Conservation (phyloP, 2,888 invertebrate species). For the Nephrocerus scutellatus region DNA sequence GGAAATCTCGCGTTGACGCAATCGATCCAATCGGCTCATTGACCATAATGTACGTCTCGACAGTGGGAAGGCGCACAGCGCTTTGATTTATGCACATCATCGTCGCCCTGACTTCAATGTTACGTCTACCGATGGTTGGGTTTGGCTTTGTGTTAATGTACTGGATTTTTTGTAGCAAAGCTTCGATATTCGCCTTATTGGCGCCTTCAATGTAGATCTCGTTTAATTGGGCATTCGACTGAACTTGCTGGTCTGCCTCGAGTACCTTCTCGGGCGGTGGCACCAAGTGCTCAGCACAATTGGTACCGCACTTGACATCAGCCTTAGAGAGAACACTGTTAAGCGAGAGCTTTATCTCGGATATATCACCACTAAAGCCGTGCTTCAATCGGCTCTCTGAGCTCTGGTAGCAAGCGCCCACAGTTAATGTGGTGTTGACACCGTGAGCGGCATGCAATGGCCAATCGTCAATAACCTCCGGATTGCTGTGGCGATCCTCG, state of each 20-base stretch:
- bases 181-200: constrained; percentile 84
- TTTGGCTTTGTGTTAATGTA: constrained; percentile 87
- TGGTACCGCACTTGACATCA: constrained; percentile 43
- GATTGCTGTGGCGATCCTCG: constrained; percentile 62
- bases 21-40: constrained; percentile 32
- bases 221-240: constrained; percentile 57
- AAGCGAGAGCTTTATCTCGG: constrained; percentile 41
- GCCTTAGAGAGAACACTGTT: constrained; percentile 32
- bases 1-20: constrained; percentile 15
- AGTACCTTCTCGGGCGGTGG: constrained; percentile 63
- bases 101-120: constrained; percentile 49
- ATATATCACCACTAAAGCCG: constrained; percentile 47
- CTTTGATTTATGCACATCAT: constrained; percentile 44
- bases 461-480: constrained; percentile 99
- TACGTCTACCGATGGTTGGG: constrained; percentile 92
- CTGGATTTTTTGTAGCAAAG: constrained; percentile 74
- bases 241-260: constrained; percentile 70
- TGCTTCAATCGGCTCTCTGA: constrained; percentile 87
- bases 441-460: constrained; percentile 93
- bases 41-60: constrained; percentile 47
- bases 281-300: constrained; percentile 44
- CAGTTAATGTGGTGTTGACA: constrained; percentile 84
- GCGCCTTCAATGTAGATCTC: constrained; percentile 89
- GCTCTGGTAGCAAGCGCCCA: constrained; percentile 98
- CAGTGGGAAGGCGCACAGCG: constrained; percentile 39